Conservation (phyloP, 2,797 vertebrate genomes). For the Sphenopsis melanotis region DNA sequence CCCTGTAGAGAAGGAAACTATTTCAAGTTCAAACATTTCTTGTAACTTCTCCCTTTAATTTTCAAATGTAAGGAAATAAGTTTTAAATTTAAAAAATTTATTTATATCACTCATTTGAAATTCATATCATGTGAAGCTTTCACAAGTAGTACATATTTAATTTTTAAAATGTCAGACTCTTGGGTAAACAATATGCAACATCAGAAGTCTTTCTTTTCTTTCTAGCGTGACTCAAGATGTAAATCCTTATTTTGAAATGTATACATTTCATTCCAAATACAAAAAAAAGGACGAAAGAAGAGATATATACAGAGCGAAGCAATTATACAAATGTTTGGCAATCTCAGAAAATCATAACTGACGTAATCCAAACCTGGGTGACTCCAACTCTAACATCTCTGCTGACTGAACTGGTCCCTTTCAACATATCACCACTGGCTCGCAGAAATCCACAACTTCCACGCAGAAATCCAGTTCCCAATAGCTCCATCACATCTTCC, state of each 20-base stretch:
- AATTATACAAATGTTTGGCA: neutral
- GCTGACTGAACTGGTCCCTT: slow-evolving; percentile 86
- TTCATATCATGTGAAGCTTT: neutral
- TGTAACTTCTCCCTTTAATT: neutral
- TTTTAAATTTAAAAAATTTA: neutral
- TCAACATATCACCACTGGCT: slow-evolving; percentile 89
- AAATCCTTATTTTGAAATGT: neutral
- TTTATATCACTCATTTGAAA: neutral
- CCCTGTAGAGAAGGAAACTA: neutral
- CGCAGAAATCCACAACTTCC: slow-evolving; percentile 88
- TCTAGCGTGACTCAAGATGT: neutral
- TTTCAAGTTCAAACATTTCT: neutral
- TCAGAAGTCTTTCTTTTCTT: neutral
- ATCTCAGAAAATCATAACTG: neutral
- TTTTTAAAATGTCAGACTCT: neutral
- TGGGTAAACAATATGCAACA: neutral
- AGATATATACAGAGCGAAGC: neutral
- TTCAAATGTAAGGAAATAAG: neutral
- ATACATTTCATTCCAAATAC: neutral
- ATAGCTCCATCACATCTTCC: slow-evolving; percentile 86
- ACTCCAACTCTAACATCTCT: slow-evolving; percentile 88
- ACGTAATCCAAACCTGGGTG: slow-evolving; percentile 81
- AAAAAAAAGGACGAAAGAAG: neutral
- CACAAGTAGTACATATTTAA: neutral
- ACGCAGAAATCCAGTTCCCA: slow-evolving; percentile 86